Conservation (phyloP, 2,797 vertebrate genomes). For the Syncerus caffer region DNA sequence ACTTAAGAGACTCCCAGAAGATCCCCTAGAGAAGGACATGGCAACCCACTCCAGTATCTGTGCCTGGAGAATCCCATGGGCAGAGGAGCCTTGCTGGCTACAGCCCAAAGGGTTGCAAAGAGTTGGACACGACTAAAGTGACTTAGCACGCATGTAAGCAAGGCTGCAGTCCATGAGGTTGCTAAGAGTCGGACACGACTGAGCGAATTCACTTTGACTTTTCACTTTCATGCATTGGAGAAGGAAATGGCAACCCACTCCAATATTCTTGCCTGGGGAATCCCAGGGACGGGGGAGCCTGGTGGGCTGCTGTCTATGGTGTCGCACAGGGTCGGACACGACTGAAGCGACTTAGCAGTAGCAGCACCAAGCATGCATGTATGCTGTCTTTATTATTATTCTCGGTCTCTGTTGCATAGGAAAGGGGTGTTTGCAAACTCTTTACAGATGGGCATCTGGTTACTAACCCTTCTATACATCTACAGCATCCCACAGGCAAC, state of each 20-base stretch:
- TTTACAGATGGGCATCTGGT: not conserved
- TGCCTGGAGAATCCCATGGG: not conserved
- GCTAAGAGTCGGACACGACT: too few species aligned
- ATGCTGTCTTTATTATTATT: not conserved
- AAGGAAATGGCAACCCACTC: too few species aligned
- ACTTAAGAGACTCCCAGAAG: not conserved
- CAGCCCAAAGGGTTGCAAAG: not conserved
- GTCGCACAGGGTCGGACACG: not conserved
- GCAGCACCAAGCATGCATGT: not conserved
- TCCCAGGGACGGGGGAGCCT: too few species aligned
- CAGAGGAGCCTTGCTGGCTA: not conserved
- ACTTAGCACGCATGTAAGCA: not conserved
- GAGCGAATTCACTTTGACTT: too few species aligned
- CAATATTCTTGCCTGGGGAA: too few species aligned
- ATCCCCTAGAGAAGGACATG: not conserved
- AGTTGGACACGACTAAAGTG: not conserved
- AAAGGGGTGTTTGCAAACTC: not conserved
- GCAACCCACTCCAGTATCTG: not conserved
- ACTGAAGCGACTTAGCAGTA: not conserved
- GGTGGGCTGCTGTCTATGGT: too few species aligned
- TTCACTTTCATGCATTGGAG: too few species aligned
- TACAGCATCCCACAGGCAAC: not conserved
- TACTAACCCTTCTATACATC: not conserved
- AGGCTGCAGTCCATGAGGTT: too few species aligned
- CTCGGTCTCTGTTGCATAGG: not conserved